phyloP scores from a whole-genome alignment of 2,113 vertebrate species.

The Reinhardtius hippoglossoides region DNA sequence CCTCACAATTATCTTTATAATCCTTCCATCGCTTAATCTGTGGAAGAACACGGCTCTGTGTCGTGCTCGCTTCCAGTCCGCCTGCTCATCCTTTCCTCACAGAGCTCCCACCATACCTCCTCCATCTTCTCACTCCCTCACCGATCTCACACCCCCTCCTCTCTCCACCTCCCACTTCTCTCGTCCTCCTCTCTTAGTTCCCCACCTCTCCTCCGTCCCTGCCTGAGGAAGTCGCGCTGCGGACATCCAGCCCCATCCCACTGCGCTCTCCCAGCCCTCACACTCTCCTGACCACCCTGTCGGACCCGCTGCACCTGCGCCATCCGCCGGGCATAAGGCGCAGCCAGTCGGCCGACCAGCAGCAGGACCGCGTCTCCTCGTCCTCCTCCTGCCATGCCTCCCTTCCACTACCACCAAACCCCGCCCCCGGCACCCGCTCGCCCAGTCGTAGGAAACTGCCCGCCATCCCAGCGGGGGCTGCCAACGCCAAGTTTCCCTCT shows the following conservation, averaged over 20 bases:
- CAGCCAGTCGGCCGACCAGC: constrained; percentile 89
- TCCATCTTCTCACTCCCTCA: constrained; percentile 52
- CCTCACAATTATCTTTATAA: background rate
- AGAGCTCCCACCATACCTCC: constrained; percentile 21
- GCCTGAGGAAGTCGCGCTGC: constrained; percentile 82
- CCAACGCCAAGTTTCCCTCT: constrained; percentile 89
- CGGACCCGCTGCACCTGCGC: constrained; percentile 86
- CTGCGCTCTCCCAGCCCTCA: constrained; percentile 89
- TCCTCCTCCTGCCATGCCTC: constrained; percentile 83
- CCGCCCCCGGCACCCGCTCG: constrained; percentile 68
- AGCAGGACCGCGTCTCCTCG: constrained; percentile 73
- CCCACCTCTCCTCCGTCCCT: constrained; percentile 90
- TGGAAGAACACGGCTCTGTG: background rate
- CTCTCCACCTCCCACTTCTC: constrained; percentile 50
- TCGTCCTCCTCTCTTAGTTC: constrained; percentile 85
- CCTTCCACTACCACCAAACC: constrained; percentile 75
- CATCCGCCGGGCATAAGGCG: constrained; percentile 82
- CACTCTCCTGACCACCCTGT: constrained; percentile 85
- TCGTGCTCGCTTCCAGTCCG: background rate
- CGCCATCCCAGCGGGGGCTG: constrained; percentile 85
- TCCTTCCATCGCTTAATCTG: constrained; percentile 2
- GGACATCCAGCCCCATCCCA: constrained; percentile 86
- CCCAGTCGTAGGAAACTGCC: constrained; percentile 90
- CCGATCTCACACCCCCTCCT: constrained; percentile 57
- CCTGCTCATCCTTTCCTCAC: constrained; percentile 16